These are phyloP conservation scores for Semibalanus balanoides DNA, from an alignment of 1,140 invertebrate species.

Conservation along the genomic window DNA sequence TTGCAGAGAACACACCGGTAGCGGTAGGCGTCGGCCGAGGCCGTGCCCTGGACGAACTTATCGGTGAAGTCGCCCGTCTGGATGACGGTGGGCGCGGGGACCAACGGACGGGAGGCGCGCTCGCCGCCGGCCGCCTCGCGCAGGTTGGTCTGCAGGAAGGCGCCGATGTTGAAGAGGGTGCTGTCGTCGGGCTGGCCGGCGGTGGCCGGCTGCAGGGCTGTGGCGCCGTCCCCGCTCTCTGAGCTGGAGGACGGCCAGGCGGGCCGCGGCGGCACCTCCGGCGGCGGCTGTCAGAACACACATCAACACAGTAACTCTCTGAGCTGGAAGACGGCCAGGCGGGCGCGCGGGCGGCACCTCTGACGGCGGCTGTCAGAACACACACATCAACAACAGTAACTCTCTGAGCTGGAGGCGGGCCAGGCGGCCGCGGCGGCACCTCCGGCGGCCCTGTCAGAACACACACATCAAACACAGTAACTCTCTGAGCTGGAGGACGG, in stretches of 20 bases:
- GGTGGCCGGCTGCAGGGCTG: not conserved
- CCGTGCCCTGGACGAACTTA: not conserved
- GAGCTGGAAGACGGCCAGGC: too few species aligned
- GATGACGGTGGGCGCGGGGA: not conserved
- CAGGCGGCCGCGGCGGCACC: too few species aligned
- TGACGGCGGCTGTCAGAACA: too few species aligned
- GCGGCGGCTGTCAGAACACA: too few species aligned
- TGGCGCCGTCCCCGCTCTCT: not conserved
- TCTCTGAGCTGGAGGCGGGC: too few species aligned
- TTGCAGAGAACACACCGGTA: not conserved
- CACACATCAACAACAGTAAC: too few species aligned
- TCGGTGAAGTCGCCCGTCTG: conserved; percentile 3
- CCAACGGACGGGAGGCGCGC: not conserved
- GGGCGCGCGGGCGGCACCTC: too few species aligned
- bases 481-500: not conserved
- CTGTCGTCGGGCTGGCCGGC: not conserved
- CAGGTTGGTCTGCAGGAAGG: not conserved
- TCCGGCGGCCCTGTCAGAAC: too few species aligned
- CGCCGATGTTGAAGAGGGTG: not conserved
- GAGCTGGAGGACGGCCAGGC: not conserved
- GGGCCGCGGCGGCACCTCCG: not conserved
- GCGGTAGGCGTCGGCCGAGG: not conserved
- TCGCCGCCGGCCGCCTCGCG: not conserved
- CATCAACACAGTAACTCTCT: too few species aligned
- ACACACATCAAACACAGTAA: too few species aligned